A percentile compares a stretch with the other conserved stretches of the same genome.
Conservation (phyloP, 2,113 vertebrate species). For the Myotis lucifugus region DNA sequence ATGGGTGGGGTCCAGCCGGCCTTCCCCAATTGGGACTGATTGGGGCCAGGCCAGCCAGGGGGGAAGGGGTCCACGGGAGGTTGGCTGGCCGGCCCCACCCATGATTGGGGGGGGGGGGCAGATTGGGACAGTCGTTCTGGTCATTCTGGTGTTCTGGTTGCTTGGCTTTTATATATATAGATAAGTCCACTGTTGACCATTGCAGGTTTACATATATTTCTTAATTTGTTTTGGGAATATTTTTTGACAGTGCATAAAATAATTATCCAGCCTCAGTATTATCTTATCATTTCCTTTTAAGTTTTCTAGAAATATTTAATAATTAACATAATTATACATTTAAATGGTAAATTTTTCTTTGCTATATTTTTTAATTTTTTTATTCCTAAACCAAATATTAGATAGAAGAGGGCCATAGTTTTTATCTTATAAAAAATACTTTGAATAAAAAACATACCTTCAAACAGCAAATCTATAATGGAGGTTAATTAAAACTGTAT, state of each 20-base stretch:
- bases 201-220: slow-evolving; percentile 1
- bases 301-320: slow-evolving; percentile 28
- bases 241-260: slow-evolving; percentile 43
- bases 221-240: slow-evolving; percentile 24
- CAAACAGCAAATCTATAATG: slow-evolving; percentile 50
- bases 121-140: too few relatives aligned
- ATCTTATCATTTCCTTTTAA: slow-evolving; percentile 18
- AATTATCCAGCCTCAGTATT: background rate
- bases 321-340: background rate
- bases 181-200: background rate
- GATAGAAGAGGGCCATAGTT: background rate
- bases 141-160: too few relatives aligned
- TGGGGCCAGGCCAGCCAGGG: too few relatives aligned
- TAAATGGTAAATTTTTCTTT: slow-evolving; percentile 41
- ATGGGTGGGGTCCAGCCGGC: too few relatives aligned
- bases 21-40: too few relatives aligned
- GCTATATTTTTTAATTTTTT: background rate
- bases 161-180: too few relatives aligned
- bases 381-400: slow-evolving; percentile 34
- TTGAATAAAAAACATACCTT: slow-evolving; percentile 35
- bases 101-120: too few relatives aligned
- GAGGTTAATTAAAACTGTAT: slow-evolving; percentile 74
- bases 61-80: too few relatives aligned
- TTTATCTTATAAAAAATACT: slow-evolving; percentile 53
- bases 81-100: too few relatives aligned